Evolutionary conservation across 2,888 invertebrate species (phyloP).

Genomic region (Merodon equestris): DNA sequence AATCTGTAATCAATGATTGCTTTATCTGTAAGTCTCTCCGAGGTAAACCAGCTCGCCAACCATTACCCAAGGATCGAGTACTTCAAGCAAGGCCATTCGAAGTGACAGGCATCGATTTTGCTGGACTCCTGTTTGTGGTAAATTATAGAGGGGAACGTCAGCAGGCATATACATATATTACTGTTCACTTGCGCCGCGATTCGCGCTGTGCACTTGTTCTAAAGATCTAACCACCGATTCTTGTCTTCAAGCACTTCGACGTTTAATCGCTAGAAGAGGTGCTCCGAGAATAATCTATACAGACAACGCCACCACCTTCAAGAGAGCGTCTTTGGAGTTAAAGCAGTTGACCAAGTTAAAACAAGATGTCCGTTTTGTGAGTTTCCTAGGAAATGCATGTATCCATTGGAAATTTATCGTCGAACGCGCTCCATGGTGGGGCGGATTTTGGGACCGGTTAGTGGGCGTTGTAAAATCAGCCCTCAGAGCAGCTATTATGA

Average conservation of each 20-base stretch:
- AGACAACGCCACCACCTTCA: conserved; percentile 9
- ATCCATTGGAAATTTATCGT: conserved; percentile 8
- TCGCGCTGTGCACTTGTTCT: conserved; percentile 8
- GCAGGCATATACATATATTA: conserved; percentile 10
- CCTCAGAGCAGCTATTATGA: background rate
- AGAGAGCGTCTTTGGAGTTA: background rate
- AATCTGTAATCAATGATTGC: conserved; percentile 13
- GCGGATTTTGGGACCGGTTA: conserved; percentile 13
- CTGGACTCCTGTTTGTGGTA: too few relatives aligned
- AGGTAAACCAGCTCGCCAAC: conserved; percentile 10
- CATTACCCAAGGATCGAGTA: conserved; percentile 28
- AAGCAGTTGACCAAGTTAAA: background rate
- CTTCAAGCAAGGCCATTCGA: conserved; percentile 9
- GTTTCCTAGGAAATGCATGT: background rate
- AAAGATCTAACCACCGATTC: too few relatives aligned
- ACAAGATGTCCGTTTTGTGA: background rate
- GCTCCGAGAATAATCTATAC: conserved; percentile 17
- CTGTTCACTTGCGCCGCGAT: conserved; percentile 13
- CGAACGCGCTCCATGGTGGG: conserved; percentile 9
- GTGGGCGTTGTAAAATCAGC: conserved; percentile 1
- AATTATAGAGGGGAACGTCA: background rate
- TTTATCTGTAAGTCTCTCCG: conserved; percentile 7
- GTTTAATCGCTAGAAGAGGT: too few relatives aligned
- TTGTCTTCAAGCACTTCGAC: too few relatives aligned
- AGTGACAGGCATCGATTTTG: conserved; percentile 56